Evolutionary conservation across 2,888 invertebrate genomes (phyloP).

Genomic region (Cryptus viduatorius): DNA sequence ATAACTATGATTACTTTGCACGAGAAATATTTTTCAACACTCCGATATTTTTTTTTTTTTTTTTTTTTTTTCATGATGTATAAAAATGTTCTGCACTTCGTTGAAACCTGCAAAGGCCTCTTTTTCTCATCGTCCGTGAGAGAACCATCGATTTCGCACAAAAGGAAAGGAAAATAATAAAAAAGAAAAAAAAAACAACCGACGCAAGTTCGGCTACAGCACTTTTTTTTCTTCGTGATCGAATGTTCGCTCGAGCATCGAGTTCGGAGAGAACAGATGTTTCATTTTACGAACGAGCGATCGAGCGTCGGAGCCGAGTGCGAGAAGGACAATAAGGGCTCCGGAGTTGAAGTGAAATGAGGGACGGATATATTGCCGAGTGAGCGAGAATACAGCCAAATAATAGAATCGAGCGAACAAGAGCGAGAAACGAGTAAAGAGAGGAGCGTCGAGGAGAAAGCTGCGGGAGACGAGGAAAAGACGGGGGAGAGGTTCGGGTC

Average conservation of each 20-base stretch:
- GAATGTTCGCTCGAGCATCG: slow-evolving; percentile 28
- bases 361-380: slow-evolving; percentile 34
- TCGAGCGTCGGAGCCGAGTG: slow-evolving; percentile 42
- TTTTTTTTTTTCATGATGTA: not conserved
- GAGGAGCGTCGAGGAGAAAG: slow-evolving; percentile 42
- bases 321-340: slow-evolving; percentile 44
- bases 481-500: slow-evolving; percentile 19
- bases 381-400: slow-evolving; percentile 23
- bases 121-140: not conserved
- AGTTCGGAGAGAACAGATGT: slow-evolving; percentile 63
- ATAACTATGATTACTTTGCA: not conserved
- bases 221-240: slow-evolving; percentile 28
- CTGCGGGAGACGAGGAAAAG: slow-evolving; percentile 36
- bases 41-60: not conserved
- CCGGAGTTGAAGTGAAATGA: slow-evolving; percentile 16
- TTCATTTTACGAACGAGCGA: slow-evolving; percentile 67
- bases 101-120: not conserved
- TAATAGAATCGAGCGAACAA: slow-evolving; percentile 46
- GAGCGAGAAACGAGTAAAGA: slow-evolving; percentile 47
- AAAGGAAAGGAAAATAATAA: slow-evolving; percentile 31
- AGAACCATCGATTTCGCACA: slow-evolving; percentile 3
- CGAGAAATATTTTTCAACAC: not conserved
- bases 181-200: not conserved
- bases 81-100: not conserved
- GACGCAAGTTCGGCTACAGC: not conserved